Base-by-base conservation (phyloP, 2,888 invertebrate genomes). In the Copidosoma aretas region DNA sequence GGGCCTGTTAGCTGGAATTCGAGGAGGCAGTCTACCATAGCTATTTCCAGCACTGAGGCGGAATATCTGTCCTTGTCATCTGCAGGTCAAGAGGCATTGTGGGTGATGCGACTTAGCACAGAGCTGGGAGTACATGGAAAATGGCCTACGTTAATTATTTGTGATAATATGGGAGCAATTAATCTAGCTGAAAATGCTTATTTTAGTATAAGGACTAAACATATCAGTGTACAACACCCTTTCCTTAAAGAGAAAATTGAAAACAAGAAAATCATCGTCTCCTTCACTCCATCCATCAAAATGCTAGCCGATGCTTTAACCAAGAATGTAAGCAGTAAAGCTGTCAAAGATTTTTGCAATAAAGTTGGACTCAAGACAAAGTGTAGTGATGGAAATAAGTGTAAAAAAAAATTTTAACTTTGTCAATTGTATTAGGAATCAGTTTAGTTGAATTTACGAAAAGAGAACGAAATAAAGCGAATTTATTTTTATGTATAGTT, bases 1-100 rank as follows among this genome's bases (percentile, higher is more conserved):
- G 73, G 74, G 51, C 43, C 54, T 46, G 60, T 74, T 22, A 56
- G 64, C 57, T 76, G 74, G 75, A 74, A 69, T 57, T 73, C 65
- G 52, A 72, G 71, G 24, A 70, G 73, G 60, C 75, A 75, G 64
- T 51, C 66, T 2, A 64, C 61, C 54, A 54, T 74, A 22, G 62
- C 74, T 14, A 53, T 64, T 10, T 74, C 75, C 5, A 71, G 70
- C 19, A 72, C 73, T 19, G 70, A 73, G 43, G 73, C 73, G 2
- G 73, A 74, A 19, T 76, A 61, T 15, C 8, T 43, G 0, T 25
- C 62, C 2, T 49, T 60, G 0, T n/a, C 60, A 24, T 10, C 25
- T 1, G 60, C 49, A 0, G 25, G n/a, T 1, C 60, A 49, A 25
- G 60, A 60, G 15, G 49, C 25, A 10, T 46, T 57, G 19, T 57